phyloP scores from a whole-genome alignment of 1,140 invertebrate genomes.

The Drosophila yakuba region DNA sequence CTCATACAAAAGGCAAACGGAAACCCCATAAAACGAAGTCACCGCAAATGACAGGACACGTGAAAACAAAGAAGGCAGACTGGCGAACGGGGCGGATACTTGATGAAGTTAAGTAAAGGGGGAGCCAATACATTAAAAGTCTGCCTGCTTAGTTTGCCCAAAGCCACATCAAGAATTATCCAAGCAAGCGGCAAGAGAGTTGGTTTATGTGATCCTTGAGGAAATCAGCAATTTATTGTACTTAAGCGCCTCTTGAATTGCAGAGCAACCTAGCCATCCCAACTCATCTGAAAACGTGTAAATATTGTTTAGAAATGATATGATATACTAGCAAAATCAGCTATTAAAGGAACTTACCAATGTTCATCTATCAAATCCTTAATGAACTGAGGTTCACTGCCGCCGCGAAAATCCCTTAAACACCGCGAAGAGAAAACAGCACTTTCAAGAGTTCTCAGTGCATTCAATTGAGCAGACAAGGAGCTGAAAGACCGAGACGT shows the following conservation, averaged over 20 bases:
- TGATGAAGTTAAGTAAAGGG: constrained; percentile 15
- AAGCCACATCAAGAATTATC: constrained; percentile 30
- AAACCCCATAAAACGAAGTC: constrained; percentile 27
- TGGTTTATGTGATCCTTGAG: constrained; percentile 8
- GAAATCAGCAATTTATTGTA: constrained; percentile 10
- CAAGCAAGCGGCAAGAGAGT: constrained; percentile 18
- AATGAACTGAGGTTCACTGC: neutral
- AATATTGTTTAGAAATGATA: too few relatives aligned
- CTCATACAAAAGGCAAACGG: constrained; percentile 32
- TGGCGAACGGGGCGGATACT: constrained; percentile 36
- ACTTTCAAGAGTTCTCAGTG: constrained; percentile 27
- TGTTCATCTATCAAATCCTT: too few relatives aligned
- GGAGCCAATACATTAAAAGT: constrained; percentile 16
- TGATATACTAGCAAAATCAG: too few relatives aligned
- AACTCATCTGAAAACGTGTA: too few relatives aligned
- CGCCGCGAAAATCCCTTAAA: neutral
- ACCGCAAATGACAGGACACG: constrained; percentile 39
- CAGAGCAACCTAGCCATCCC: neutral
- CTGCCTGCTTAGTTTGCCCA: constrained; percentile 17
- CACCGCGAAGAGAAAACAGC: constrained; percentile 12
- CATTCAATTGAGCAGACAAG: constrained; percentile 48
- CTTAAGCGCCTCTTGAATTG: neutral
- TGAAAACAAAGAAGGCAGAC: constrained; percentile 48
- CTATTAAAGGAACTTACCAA: too few relatives aligned
- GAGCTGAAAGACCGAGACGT: constrained; percentile 15